Percentiles rank a stretch among this genome's conserved stretches.
Conservation (phyloP, 2,888 invertebrate species). For the Sycophila texana region DNA sequence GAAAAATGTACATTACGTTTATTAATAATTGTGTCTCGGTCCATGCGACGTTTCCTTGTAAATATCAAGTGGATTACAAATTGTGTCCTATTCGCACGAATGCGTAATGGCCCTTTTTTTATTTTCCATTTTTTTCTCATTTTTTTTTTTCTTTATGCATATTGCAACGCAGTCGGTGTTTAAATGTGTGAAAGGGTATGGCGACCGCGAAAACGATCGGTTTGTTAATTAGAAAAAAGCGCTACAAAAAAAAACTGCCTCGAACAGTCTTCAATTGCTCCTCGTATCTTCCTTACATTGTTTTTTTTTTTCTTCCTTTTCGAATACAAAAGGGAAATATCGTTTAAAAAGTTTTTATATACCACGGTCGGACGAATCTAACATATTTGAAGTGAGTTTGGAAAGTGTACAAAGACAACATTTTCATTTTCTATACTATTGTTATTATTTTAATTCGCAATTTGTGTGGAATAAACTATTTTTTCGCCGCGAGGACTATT, state of each 20-base stretch:
- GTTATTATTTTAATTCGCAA: not conserved
- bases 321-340: conserved; percentile 32
- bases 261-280: conserved; percentile 57
- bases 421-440: conserved; percentile 3
- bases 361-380: conserved; percentile 25
- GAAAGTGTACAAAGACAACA: conserved; percentile 17
- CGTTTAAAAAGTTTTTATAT: conserved; percentile 22
- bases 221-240: conserved; percentile 62
- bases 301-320: conserved; percentile 1
- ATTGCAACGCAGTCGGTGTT: conserved; percentile 56
- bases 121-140: conserved; percentile 20
- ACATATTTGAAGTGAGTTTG: conserved; percentile 26
- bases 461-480: conserved; percentile 11
- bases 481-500: conserved; percentile 37
- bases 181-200: conserved; percentile 53
- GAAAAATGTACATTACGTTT: conserved; percentile 74
- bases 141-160: conserved; percentile 51
- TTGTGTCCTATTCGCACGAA: conserved; percentile 56
- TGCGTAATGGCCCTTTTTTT: conserved; percentile 48
- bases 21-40: conserved; percentile 67
- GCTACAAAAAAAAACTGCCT: conserved; percentile 60
- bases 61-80: conserved; percentile 69
- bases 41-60: conserved; percentile 64
- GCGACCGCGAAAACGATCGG: conserved; percentile 51
- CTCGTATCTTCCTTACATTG: conserved; percentile 17